Evolutionary conservation across 2,113 vertebrate species (phyloP).

Genomic region (Cheilinus undulatus): DNA sequence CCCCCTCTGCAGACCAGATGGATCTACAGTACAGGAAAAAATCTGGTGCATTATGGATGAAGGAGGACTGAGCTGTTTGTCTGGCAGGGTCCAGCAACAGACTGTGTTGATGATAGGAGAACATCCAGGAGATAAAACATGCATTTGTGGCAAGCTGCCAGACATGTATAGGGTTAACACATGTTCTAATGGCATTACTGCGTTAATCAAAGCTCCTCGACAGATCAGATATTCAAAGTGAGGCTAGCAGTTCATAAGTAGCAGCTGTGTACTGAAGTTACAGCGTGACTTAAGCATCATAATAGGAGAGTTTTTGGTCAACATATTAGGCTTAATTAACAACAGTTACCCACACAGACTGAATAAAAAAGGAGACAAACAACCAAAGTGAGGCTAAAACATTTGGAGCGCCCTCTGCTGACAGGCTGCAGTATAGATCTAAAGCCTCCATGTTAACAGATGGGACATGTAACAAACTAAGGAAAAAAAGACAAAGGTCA

Average conservation of each 20-base stretch:
- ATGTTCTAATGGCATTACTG: constrained; percentile 20
- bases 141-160: constrained; percentile 32
- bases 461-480: no score
- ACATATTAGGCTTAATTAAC: no score
- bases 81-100: constrained; percentile 52
- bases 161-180: constrained; percentile 33
- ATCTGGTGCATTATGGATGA: constrained; percentile 59
- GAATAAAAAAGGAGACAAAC: no score
- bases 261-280: no score
- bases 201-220: background rate
- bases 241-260: background rate
- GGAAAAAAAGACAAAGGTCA: no score
- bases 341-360: no score
- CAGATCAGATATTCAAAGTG: constrained; percentile 18
- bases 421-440: no score
- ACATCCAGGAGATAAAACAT: constrained; percentile 50
- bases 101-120: constrained; percentile 56
- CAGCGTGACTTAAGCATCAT: background rate
- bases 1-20: constrained; percentile 53
- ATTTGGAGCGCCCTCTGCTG: no score
- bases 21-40: constrained; percentile 51
- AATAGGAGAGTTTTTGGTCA: background rate
- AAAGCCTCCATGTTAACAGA: no score
- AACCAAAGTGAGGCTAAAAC: background rate
- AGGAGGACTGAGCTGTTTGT: constrained; percentile 50